Base-by-base conservation (phyloP, 2,797 vertebrate genomes). In the Malacoctenus gilli region DNA sequence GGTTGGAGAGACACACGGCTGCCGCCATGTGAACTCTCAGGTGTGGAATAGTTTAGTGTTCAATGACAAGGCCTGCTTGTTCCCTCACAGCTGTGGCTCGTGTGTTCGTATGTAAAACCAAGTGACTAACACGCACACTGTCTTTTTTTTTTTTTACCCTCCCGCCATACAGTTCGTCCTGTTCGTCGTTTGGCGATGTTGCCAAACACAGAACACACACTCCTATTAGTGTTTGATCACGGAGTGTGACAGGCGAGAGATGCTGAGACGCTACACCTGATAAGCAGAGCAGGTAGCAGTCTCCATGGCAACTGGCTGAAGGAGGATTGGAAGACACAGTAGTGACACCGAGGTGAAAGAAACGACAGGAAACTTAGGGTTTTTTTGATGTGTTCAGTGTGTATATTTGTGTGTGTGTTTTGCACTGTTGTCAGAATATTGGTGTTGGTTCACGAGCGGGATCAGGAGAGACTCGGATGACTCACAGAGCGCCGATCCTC, bases 231-330 rank as follows among this genome's bases (percentile, higher is more conserved):
- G 34, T 66, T 48, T 61, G 56, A 40, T 59, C 23, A 18, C 25
- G 28, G 13, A 11, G 15, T 20, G 23, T 32, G 39, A 39, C 19
- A 30, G 23, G 50, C 21, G 11, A 10, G 11, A 12, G 40, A 53
- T 44, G 43, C 38, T 10, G 43, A 48, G 36, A 48, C 16, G 8
- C n/a, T n/a, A n/a, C n/a, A n/a, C n/a, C n/a, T n/a, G n/a, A n/a
- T n/a, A 42, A 61, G 30, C 25, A 4, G 4, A 15, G 28, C 62
- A 59, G 64, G 56, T 68, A 49, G 51, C 52, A 48, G 85, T 89
- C 66, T 77, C 84, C 74, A 85, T 85, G 82, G 77, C 72, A 75
- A 85, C 79, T 8, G n/a, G 46, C 53, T 76, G 22, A 15, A 10
- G 37, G 51, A 30, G 44, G 55, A 46, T 62, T 68, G 25, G 16